Conservation (phyloP, 2,113 vertebrate genomes). For the Dromas ardeola region DNA sequence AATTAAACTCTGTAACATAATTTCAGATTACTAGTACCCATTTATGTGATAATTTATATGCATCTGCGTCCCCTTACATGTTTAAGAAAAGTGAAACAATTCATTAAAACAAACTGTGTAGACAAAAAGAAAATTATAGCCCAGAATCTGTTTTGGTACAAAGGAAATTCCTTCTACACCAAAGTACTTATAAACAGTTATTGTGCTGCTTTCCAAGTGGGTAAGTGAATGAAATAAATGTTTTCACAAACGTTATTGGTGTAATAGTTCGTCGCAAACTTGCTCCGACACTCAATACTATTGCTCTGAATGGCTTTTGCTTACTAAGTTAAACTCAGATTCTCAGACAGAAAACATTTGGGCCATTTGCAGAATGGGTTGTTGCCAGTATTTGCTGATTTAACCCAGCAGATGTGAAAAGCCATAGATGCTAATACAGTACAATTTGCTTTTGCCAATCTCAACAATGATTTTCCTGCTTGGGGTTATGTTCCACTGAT, state of each 20-base stretch:
- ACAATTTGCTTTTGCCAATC: constrained; percentile 66
- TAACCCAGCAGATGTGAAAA: constrained; percentile 75
- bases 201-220: neutral
- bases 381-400: constrained; percentile 74
- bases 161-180: neutral
- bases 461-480: constrained; percentile 62
- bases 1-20: neutral
- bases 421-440: constrained; percentile 63
- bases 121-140: neutral
- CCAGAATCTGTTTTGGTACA: neutral
- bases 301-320: constrained; percentile 70
- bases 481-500: constrained; percentile 52
- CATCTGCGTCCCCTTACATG: neutral
- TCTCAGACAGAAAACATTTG: constrained; percentile 77
- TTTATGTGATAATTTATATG: neutral
- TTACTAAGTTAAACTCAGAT: constrained; percentile 77
- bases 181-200: neutral
- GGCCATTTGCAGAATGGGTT: constrained; percentile 74
- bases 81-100: neutral
- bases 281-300: neutral
- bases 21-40: neutral
- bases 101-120: neutral
- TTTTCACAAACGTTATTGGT: neutral
- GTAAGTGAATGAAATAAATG: neutral
- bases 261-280: constrained; percentile 12